Percentiles rank a stretch among this genome's conserved stretches.
Evolutionary conservation across 1,140 invertebrate genomes (phyloP).

Genomic region (Eulimnadia texana): DNA sequence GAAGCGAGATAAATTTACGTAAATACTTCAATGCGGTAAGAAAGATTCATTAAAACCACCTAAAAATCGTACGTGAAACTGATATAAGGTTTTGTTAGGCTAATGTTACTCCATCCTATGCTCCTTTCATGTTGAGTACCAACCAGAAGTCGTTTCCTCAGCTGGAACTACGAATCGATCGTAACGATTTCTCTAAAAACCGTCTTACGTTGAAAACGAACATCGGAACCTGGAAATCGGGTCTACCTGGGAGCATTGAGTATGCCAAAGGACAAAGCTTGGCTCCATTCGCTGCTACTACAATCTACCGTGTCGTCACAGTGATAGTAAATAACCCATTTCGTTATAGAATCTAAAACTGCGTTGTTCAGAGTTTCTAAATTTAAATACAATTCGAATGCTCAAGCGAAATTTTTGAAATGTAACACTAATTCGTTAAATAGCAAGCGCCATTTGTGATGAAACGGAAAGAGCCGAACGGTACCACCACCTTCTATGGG

Average conservation of each 20-base stretch:
- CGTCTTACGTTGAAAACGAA: constrained; percentile 37
- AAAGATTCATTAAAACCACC: background rate
- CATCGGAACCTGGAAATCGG: constrained; percentile 51
- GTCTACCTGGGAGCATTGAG: constrained; percentile 38
- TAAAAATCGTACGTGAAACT: background rate
- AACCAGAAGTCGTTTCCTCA: constrained; percentile 57
- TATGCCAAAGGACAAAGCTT: constrained; percentile 41
- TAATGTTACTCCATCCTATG: constrained; percentile 45
- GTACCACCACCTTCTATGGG: constrained; percentile 49
- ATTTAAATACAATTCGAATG: too few species aligned
- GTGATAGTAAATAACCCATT: constrained; percentile 39
- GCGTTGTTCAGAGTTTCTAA: too few species aligned
- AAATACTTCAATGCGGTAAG: constrained; percentile 11
- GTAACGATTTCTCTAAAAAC: constrained; percentile 34
- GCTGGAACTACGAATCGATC: constrained; percentile 49
- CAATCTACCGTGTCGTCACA: constrained; percentile 64
- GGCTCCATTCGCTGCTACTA: constrained; percentile 56
- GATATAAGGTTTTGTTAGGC: background rate
- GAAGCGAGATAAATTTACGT: constrained; percentile 2
- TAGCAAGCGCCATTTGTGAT: constrained; percentile 79
- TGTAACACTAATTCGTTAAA: constrained; percentile 7
- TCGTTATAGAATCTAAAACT: background rate
- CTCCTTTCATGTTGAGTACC: constrained; percentile 39
- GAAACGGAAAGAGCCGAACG: constrained; percentile 24
- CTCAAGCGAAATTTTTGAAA: constrained; percentile 10